phyloP scores from a whole-genome alignment of 1,140 invertebrate species.

The Eurosta solidaginis region DNA sequence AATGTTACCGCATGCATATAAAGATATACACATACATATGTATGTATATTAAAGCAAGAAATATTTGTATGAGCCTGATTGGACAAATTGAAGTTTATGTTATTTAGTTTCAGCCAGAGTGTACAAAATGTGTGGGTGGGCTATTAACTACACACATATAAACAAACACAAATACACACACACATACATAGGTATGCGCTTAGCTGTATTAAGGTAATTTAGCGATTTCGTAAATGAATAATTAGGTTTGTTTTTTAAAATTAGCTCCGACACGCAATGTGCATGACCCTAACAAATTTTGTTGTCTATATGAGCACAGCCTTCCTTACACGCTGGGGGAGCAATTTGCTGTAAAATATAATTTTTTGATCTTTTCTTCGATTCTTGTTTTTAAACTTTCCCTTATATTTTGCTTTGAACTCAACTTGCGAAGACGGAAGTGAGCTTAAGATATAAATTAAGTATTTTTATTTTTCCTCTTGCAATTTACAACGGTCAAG shows the following conservation, averaged over 20 bases:
- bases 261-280: conserved; percentile 7
- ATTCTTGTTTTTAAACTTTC: neutral
- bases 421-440: neutral
- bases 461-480: neutral
- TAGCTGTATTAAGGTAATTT: neutral
- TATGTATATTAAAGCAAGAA: neutral
- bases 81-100: conserved; percentile 23
- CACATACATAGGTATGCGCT: too few species aligned
- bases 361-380: neutral
- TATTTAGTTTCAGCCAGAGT: neutral
- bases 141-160: too few species aligned
- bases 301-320: neutral
- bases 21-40: neutral
- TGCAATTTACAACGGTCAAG: neutral
- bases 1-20: too few species aligned
- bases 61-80: conserved; percentile 3
- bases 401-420: neutral
- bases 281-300: conserved; percentile 1
- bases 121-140: neutral
- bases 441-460: conserved; percentile 17
- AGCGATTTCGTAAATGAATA: neutral
- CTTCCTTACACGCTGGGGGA: too few species aligned
- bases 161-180: too few species aligned
- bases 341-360: too few species aligned
- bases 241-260: neutral